A percentile compares a stretch with the other conserved stretches of the same genome.
These are phyloP conservation scores for Sussaba pulchella DNA, from an alignment of 2,888 invertebrate genomes.

Conservation along the genomic window DNA sequence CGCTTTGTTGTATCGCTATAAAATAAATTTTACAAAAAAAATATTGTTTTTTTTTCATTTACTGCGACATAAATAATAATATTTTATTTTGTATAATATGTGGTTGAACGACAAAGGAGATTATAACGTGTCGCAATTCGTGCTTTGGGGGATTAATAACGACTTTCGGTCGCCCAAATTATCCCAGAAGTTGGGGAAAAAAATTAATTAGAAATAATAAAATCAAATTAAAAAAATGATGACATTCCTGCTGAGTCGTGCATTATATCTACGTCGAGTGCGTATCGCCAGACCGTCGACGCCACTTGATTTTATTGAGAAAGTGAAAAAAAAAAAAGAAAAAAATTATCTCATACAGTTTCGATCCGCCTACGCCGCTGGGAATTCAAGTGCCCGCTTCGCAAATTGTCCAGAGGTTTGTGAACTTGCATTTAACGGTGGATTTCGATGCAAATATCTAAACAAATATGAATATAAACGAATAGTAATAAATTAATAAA, in stretches of 20 bases:
- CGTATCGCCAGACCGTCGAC: slow-evolving; percentile 67
- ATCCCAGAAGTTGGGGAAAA: slow-evolving; percentile 32
- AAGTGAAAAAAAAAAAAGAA: slow-evolving; percentile 58
- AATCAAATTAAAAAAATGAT: too few relatives aligned
- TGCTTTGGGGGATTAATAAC: too few relatives aligned
- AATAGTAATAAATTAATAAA: neutral
- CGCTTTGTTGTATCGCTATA: neutral
- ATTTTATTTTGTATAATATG: too few relatives aligned
- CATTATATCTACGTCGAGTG: slow-evolving; percentile 48
- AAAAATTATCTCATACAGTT: slow-evolving; percentile 58
- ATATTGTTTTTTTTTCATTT: too few relatives aligned
- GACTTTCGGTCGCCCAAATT: slow-evolving; percentile 46
- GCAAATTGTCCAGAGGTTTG: slow-evolving; percentile 39
- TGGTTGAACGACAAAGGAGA: too few relatives aligned
- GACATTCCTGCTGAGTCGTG: slow-evolving; percentile 6
- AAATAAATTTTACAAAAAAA: too few relatives aligned
- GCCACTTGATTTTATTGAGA: slow-evolving; percentile 69
- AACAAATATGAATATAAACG: too few relatives aligned
- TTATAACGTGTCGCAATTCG: too few relatives aligned
- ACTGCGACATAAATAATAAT: too few relatives aligned
- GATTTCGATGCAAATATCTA: slow-evolving; percentile 19
- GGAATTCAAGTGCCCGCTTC: slow-evolving; percentile 65
- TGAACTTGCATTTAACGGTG: slow-evolving; percentile 43
- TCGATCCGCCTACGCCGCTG: slow-evolving; percentile 66
- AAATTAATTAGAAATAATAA: too few relatives aligned